Base-by-base conservation (phyloP, 2,113 vertebrate species). In the Oenanthe melanoleuca region DNA sequence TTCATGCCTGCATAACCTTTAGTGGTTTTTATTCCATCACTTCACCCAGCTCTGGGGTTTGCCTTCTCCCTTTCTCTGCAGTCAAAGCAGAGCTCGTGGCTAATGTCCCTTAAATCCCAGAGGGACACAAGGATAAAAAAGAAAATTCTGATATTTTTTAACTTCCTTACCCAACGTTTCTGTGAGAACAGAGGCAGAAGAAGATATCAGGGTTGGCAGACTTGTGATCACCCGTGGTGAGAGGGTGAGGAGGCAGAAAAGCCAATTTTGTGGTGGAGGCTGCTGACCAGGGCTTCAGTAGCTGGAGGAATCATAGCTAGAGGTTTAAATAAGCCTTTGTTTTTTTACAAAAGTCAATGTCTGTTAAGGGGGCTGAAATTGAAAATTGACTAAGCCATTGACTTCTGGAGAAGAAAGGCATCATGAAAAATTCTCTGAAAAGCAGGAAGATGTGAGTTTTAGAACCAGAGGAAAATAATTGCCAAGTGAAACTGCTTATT, bases 1-100 rank as follows among this genome's bases (percentile, higher is more conserved):
- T 97, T 98, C 95, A 97, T 3, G 25, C 89, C 96, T 97, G 93
- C 80, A 86, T 96, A 97, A 96, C 93, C 96, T 97, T 97, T 97
- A 37, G 72, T 75, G 80, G 78, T 92, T 98, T 97, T 98, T 97
- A 97, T 97, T 97, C 90, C 95, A 96, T 94, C 91, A 73, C 92
- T 97, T 97, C 86, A 95, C 91, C 95, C 96, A 14, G 89, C 97
- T 96, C 92, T 97, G 91, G 94, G 3, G 6, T 97, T 97, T 96
- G 84, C 80, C 78, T 95, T 97, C 89, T 96, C 95, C 89, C 88
- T 96, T 97, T 93, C 75, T 96, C 80, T 87, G 29, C 50, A 89
- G 53, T 49, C 66, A 75, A 75, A 96, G 80, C 4, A 12, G 49
- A 79, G 83, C 86, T 95, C 90, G 70, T 94, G 50, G 90, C 88